phyloP scores from a whole-genome alignment of 2,888 invertebrate genomes.

The Aelia acuminata region DNA sequence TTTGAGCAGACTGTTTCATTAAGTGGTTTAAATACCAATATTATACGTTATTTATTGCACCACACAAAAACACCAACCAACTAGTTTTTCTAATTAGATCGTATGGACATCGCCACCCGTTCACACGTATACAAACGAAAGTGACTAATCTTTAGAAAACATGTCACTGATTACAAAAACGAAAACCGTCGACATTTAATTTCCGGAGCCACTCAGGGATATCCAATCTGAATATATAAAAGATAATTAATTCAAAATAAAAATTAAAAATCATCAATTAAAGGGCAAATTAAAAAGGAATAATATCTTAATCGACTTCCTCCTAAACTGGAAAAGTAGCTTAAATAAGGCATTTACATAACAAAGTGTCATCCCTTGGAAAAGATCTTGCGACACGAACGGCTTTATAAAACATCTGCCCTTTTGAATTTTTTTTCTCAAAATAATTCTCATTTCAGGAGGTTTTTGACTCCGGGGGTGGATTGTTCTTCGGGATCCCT shows the following conservation, averaged over 20 bases:
- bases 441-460: background rate
- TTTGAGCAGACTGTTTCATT: no score
- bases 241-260: background rate
- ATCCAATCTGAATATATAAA: background rate
- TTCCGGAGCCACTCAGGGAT: background rate
- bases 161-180: background rate
- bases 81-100: no score
- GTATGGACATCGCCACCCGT: no score
- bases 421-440: background rate
- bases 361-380: background rate
- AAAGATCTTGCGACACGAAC: constrained; percentile 14
- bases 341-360: constrained; percentile 8
- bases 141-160: background rate
- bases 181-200: background rate
- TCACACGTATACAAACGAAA: background rate
- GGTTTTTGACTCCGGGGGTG: background rate
- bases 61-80: no score
- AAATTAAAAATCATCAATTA: background rate
- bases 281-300: background rate
- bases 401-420: background rate
- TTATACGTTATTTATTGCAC: background rate
- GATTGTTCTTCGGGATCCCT: background rate
- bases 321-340: background rate
- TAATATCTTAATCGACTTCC: background rate
- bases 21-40: background rate